Base-by-base conservation (phyloP, 2,797 vertebrate genomes). In the Pseudocheirus occidentalis region DNA sequence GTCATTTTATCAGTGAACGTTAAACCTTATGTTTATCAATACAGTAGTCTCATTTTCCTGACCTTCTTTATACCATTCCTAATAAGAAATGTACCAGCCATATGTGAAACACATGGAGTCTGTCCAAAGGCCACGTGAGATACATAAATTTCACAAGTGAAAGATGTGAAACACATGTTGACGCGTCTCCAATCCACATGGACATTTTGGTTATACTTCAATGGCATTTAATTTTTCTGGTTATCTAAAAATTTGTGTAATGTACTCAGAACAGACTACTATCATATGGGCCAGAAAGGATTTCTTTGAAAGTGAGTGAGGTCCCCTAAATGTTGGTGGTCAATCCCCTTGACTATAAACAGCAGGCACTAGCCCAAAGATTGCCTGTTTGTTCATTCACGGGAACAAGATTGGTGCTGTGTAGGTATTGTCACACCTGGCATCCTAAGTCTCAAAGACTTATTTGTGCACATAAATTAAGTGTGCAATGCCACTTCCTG, bases 111-210 rank as follows among this genome's bases (percentile, higher is more conserved):
- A 98, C 95, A 97, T 98, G 98, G 97, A 95, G 93, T 97, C 97
- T 97, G 97, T 95, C 98, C 97, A 97, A 96, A 92, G 96, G 92
- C 97, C 97, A 13, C 92, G 89, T 96, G 96, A 98, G 97, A 96
- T 98, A 97, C 98, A 98, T 98, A 99, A 98, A 99, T 98, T 98
- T 98, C 97, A 97, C 96, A 92, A 97, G 95, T 94, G 95, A 98
- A 98, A 98, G 98, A 97, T 98, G 98, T 97, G 98, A 98, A 98
- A 96, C 98, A 98, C 96, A 97, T 98, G 98, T 97, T 98, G 97
- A 96, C 93, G 95, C 95, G 94, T 95, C 94, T 95, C 96, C 96
- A 97, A 98, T 97, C 97, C 97, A 97, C 96, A 97, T 98, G 97
- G 95, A 97, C 97, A 92, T 97, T 98, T 98, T 95, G 96, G 96